Conservation (phyloP, 2,888 invertebrate genomes). For the Notodonta dromedarius region DNA sequence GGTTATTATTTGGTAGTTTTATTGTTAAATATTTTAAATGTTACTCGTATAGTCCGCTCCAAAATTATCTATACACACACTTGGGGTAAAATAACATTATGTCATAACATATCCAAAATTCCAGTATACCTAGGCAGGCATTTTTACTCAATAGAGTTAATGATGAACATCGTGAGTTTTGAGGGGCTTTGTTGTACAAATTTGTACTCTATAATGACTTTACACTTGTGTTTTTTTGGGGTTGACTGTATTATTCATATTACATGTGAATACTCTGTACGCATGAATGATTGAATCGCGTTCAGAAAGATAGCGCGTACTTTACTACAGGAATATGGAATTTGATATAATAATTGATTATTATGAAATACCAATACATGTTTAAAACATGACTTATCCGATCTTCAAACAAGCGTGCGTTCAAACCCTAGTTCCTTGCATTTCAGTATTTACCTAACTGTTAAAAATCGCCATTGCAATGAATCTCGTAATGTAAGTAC, state of each 20-base stretch:
- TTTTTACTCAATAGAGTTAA: no score
- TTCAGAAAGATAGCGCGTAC: slow-evolving; percentile 21
- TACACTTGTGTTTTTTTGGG: not conserved
- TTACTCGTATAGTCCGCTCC: no score
- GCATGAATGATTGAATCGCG: slow-evolving; percentile 22
- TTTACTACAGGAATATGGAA: slow-evolving; percentile 42
- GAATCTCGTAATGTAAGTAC: slow-evolving; percentile 60
- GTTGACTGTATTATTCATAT: not conserved
- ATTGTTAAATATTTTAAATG: not conserved
- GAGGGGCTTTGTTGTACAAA: no score
- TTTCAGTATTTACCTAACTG: slow-evolving; percentile 62
- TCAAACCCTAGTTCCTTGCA: slow-evolving; percentile 61
- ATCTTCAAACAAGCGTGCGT: slow-evolving; percentile 44
- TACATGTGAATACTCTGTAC: not conserved
- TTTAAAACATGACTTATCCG: slow-evolving; percentile 33
- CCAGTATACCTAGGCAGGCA: no score
- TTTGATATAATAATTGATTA: slow-evolving; percentile 37
- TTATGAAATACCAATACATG: slow-evolving; percentile 28
- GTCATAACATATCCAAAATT: no score
- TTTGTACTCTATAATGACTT: no score
- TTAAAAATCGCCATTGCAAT: slow-evolving; percentile 60
- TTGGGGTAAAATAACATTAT: no score
- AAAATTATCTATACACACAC: no score
- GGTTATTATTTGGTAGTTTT: not conserved
- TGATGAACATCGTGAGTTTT: no score